Conservation (phyloP, 2,888 invertebrate species). For the Zaprionus bogoriensis region DNA sequence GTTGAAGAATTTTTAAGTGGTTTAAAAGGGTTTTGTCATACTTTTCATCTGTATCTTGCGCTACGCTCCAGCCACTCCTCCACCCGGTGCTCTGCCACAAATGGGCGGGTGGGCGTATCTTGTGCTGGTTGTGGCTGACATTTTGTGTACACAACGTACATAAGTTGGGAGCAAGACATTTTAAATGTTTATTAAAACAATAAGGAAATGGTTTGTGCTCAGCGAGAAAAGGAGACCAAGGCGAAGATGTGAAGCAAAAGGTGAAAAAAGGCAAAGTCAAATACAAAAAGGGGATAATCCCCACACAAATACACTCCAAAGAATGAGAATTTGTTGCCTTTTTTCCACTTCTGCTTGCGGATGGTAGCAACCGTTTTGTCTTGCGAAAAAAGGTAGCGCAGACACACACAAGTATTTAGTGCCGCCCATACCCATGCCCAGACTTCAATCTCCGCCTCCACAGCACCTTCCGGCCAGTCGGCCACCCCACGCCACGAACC, state of each 20-base stretch:
- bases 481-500: conserved; percentile 23
- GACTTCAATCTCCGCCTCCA: too few species aligned
- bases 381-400: conserved; percentile 46
- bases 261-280: conserved; percentile 66
- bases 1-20: conserved; percentile 77
- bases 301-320: conserved; percentile 44
- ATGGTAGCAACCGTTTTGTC: conserved; percentile 58
- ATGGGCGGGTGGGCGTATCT: conserved; percentile 52
- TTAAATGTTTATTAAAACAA: conserved; percentile 81
- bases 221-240: conserved; percentile 27
- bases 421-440: conserved; percentile 24
- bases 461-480: not conserved
- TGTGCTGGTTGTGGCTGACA: conserved; percentile 50
- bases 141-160: conserved; percentile 56
- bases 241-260: conserved; percentile 47
- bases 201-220: conserved; percentile 78
- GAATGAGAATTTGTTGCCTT: conserved; percentile 55
- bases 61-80: not conserved
- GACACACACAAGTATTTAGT: conserved; percentile 65
- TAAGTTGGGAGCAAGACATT: conserved; percentile 72
- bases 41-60: conserved; percentile 64
- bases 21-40: conserved; percentile 79
- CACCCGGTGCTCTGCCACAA: conserved; percentile 52
- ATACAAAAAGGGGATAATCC: conserved; percentile 75
- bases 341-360: conserved; percentile 34